These are phyloP conservation scores for Yoshiicerus persimilis DNA, from an alignment of 1,140 invertebrate genomes.

Conservation along the genomic window DNA sequence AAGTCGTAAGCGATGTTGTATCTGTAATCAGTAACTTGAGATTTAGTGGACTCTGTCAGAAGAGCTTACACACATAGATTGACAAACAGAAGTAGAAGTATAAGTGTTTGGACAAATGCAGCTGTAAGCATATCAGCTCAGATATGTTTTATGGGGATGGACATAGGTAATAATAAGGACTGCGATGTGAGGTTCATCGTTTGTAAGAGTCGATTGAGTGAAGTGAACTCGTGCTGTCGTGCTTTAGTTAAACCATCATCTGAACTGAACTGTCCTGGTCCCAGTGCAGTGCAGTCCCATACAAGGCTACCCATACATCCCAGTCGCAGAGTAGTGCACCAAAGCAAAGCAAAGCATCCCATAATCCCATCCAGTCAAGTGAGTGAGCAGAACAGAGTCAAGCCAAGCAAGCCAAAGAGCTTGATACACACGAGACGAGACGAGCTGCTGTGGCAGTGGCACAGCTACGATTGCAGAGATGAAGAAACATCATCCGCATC, in stretches of 20 bases:
- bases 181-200: background rate
- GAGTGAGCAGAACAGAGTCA: background rate
- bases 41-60: background rate
- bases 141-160: background rate
- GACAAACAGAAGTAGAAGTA: too few species aligned
- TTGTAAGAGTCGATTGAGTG: background rate
- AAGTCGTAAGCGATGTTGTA: background rate
- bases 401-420: background rate
- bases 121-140: too few species aligned
- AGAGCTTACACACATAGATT: too few species aligned
- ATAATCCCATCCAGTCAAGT: conserved; percentile 4
- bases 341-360: background rate
- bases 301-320: background rate
- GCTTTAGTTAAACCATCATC: background rate
- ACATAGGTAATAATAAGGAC: background rate
- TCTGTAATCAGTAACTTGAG: background rate
- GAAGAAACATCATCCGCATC: background rate
- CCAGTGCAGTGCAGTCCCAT: background rate
- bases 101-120: too few species aligned
- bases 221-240: conserved; percentile 12
- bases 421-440: background rate
- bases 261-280: background rate
- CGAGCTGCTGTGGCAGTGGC: background rate
- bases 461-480: background rate
- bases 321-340: background rate